phyloP scores from a whole-genome alignment of 2,113 vertebrate species.

The Gavialis gangeticus region DNA sequence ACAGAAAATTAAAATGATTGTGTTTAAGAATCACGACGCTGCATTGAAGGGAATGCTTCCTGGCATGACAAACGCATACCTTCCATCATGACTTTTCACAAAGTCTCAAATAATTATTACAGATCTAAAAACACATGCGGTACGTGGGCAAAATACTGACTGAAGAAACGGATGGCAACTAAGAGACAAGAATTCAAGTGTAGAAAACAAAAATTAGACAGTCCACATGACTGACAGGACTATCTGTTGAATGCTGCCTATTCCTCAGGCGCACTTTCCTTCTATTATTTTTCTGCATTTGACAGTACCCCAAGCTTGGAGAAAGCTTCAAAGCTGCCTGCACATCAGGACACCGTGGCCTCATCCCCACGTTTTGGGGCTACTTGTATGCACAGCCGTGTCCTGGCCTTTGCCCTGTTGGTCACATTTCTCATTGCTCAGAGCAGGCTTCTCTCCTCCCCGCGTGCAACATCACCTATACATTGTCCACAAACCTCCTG shows the following conservation, averaged over 20 bases:
- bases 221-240: background rate
- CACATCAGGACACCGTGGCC: background rate
- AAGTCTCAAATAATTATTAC: conserved; percentile 20
- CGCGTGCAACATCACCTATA: background rate
- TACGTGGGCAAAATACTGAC: background rate
- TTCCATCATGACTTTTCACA: conserved; percentile 55
- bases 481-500: background rate
- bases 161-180: background rate
- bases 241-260: background rate
- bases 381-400: background rate
- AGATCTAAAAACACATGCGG: conserved; percentile 8
- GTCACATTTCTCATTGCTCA: background rate
- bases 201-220: background rate
- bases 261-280: background rate
- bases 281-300: background rate
- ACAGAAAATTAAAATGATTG: conserved; percentile 56
- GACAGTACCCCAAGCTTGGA: background rate
- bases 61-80: conserved; percentile 25
- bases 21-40: conserved; percentile 56
- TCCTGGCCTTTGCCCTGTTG: background rate
- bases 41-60: conserved; percentile 30
- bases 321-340: background rate
- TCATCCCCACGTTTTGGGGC: background rate
- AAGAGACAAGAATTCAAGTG: background rate
- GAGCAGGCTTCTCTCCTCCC: no score